A percentile compares a stretch with the other conserved stretches of the same genome.
Conservation (phyloP, 2,113 vertebrate genomes). For the Passer montanus region DNA sequence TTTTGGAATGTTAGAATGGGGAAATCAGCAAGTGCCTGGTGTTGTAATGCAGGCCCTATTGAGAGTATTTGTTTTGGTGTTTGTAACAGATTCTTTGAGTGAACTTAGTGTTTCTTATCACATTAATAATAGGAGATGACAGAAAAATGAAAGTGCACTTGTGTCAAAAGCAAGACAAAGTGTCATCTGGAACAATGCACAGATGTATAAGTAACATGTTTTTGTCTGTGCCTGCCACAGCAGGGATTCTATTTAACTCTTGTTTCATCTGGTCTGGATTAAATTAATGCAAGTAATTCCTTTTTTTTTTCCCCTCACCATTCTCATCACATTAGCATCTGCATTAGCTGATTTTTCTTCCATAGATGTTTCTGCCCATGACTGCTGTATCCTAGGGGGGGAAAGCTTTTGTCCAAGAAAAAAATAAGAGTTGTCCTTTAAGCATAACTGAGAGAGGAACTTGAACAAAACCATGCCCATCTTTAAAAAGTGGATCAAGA, state of each 20-base stretch:
- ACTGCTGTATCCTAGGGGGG: rapidly evolving
- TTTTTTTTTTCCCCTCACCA: rapidly evolving
- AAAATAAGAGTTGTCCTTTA: neutral
- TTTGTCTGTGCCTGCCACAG: neutral
- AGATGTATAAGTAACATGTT: neutral
- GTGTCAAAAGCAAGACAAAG: neutral
- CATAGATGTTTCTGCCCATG: neutral
- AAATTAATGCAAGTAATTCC: neutral
- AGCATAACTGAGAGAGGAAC: neutral
- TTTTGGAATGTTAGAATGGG: neutral
- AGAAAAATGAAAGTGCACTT: neutral
- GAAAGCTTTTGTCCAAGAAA: neutral
- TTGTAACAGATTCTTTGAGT: neutral
- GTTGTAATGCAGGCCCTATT: neutral
- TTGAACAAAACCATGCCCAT: neutral
- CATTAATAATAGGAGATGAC: too few species aligned
- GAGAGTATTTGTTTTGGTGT: neutral
- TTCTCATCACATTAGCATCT: neutral
- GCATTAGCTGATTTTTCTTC: neutral
- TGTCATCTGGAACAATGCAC: neutral
- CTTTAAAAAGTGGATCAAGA: neutral
- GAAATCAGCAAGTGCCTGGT: neutral
- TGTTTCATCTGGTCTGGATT: neutral
- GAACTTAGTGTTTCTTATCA: neutral
- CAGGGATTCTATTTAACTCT: neutral